A percentile compares a stretch with the other conserved stretches of the same genome.
These are phyloP conservation scores for Pseudopleuronectes americanus DNA, from an alignment of 2,797 vertebrate genomes.

Conservation along the genomic window DNA sequence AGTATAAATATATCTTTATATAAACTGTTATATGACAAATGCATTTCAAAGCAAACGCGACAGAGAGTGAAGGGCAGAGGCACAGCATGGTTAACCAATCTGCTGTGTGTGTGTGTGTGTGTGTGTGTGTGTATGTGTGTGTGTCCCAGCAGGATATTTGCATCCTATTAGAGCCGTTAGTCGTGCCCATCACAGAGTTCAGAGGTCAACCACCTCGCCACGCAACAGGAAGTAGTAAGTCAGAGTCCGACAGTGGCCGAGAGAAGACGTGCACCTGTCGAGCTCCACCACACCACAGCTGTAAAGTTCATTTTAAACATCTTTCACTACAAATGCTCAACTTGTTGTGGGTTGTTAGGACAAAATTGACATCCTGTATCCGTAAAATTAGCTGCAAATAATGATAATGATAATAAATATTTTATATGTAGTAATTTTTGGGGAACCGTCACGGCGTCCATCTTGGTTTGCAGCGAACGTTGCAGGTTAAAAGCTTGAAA, in stretches of 20 bases:
- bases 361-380: no score
- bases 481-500: no score
- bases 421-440: not conserved
- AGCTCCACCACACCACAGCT: constrained; percentile 28
- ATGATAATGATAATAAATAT: no score
- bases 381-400: no score
- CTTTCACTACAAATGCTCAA: no score
- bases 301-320: no score
- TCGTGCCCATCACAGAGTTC: constrained; percentile 85
- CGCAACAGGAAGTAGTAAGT: constrained; percentile 88
- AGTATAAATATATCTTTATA: no score
- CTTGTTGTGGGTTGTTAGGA: no score
- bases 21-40: no score
- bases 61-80: not conserved
- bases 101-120: constrained; percentile 4
- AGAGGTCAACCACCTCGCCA: constrained; percentile 77
- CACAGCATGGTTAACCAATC: constrained; percentile 13
- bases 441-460: not conserved
- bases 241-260: constrained; percentile 76
- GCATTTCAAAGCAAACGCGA: no score
- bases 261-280: constrained; percentile 72
- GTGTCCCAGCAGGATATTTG: constrained; percentile 63
- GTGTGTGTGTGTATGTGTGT: not conserved
- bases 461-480: not conserved
- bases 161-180: constrained; percentile 80